These are phyloP conservation scores for Bicyclus anynana DNA, from an alignment of 1,140 invertebrate genomes.

Conservation along the genomic window DNA sequence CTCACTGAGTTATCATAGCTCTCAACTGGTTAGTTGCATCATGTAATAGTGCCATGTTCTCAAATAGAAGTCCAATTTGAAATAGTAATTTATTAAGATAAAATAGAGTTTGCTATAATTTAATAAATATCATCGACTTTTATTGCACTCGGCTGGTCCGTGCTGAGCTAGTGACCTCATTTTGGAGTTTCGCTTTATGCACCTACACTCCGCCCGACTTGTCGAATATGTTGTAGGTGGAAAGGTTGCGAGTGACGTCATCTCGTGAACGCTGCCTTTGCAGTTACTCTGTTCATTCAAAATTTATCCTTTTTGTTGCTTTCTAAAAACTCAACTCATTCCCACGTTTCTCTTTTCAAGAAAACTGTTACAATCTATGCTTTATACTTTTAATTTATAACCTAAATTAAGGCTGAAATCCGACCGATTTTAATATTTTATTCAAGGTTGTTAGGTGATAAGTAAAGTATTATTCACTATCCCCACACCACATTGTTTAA, in stretches of 20 bases:
- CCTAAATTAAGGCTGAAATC: too few species aligned
- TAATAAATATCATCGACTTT: constrained; percentile 7
- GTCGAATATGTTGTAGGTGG: constrained; percentile 46
- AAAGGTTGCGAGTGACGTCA: constrained; percentile 58
- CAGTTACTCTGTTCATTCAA: not conserved
- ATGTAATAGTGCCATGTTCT: too few species aligned
- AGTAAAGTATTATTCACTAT: too few species aligned
- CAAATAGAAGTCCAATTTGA: not conserved
- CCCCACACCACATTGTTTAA: too few species aligned
- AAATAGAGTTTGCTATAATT: not conserved
- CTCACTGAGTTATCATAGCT: too few species aligned
- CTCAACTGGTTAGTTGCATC: too few species aligned
- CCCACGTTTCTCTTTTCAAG: too few species aligned
- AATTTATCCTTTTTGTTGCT: not conserved
- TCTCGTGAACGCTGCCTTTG: constrained; percentile 10
- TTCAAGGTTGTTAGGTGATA: too few species aligned
- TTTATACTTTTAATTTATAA: too few species aligned
- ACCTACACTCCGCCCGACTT: constrained; percentile 50
- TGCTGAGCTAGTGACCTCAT: constrained; percentile 42
- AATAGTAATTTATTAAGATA: not conserved
- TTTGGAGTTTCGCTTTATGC: constrained; percentile 49
- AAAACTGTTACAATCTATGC: too few species aligned
- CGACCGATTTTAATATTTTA: too few species aligned
- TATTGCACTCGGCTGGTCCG: constrained; percentile 21
- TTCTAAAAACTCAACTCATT: not conserved